phyloP scores from a whole-genome alignment of 2,797 vertebrate genomes.

The Leptodactylus fallax region DNA sequence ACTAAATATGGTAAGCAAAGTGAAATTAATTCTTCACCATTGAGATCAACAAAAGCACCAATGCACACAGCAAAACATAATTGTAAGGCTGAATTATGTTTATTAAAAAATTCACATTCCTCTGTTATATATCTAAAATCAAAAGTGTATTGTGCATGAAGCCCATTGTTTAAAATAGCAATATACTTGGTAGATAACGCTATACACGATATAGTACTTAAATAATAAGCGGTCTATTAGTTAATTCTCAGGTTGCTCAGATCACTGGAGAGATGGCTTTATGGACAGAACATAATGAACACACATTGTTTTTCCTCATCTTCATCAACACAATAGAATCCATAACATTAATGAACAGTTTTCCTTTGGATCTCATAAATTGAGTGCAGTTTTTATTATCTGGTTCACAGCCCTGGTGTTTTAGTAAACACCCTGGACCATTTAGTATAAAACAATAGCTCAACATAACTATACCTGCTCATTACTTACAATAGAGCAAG shows the following conservation, averaged over 20 bases:
- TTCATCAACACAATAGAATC: slow-evolving; percentile 46
- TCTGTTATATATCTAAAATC: neutral
- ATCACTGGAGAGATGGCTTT: slow-evolving; percentile 31
- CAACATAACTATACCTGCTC: slow-evolving; percentile 5
- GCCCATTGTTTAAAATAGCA: neutral
- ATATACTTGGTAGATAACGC: neutral
- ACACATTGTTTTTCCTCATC: slow-evolving; percentile 28
- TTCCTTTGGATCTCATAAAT: slow-evolving; percentile 49
- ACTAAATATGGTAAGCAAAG: neutral
- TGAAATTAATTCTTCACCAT: neutral
- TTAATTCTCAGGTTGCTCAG: slow-evolving; percentile 25
- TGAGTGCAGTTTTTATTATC: slow-evolving; percentile 32
- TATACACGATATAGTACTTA: neutral
- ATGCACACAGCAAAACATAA: neutral
- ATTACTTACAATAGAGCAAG: neutral
- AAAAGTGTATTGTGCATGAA: neutral
- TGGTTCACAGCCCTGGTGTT: slow-evolving; percentile 20
- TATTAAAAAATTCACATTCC: neutral
- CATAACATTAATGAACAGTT: slow-evolving; percentile 48
- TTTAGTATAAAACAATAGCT: slow-evolving; percentile 17
- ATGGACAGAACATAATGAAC: slow-evolving; percentile 48
- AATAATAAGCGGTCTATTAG: neutral
- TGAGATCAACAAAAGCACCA: neutral
- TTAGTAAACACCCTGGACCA: slow-evolving; percentile 11
- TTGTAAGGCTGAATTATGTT: slow-evolving; percentile 12